Evolutionary conservation across 2,888 invertebrate species (phyloP).

Genomic region (Mongoloraphidia duomilia): DNA sequence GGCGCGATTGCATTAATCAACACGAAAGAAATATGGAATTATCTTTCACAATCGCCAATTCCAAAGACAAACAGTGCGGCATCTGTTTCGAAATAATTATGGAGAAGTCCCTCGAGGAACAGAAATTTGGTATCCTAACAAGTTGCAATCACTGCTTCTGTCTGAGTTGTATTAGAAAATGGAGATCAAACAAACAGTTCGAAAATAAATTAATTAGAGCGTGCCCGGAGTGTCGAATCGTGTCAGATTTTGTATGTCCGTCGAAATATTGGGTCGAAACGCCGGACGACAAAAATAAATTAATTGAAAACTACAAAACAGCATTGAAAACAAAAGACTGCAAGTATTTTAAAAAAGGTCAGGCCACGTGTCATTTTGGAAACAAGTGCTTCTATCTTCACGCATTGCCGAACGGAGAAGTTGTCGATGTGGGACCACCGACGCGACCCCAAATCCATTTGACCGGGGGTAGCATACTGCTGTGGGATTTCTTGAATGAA

Average conservation of each 20-base stretch:
- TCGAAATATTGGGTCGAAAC: slow-evolving; percentile 63
- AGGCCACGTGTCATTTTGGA: slow-evolving; percentile 66
- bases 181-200: slow-evolving; percentile 19
- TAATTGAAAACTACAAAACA: slow-evolving; percentile 53
- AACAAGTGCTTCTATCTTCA: slow-evolving; percentile 71
- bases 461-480: no score
- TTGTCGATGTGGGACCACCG: slow-evolving; percentile 41
- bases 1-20: slow-evolving; percentile 54
- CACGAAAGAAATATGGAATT: slow-evolving; percentile 69
- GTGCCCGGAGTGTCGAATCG: slow-evolving; percentile 19
- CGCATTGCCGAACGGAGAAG: slow-evolving; percentile 54
- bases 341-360: slow-evolving; percentile 62
- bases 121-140: slow-evolving; percentile 18
- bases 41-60: slow-evolving; percentile 37
- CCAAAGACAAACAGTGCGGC: slow-evolving; percentile 17
- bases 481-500: no score
- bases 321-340: slow-evolving; percentile 58
- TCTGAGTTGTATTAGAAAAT: slow-evolving; percentile 18
- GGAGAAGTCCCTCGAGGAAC: slow-evolving; percentile 14
- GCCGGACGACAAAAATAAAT: slow-evolving; percentile 55
- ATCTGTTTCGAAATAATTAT: slow-evolving; percentile 18
- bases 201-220: slow-evolving; percentile 17
- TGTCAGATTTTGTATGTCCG: slow-evolving; percentile 58
- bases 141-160: slow-evolving; percentile 20
- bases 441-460: no score